A percentile compares a stretch with the other conserved stretches of the same genome.
Conservation (phyloP, 2,797 vertebrate species). For the Babyrousa celebensis region DNA sequence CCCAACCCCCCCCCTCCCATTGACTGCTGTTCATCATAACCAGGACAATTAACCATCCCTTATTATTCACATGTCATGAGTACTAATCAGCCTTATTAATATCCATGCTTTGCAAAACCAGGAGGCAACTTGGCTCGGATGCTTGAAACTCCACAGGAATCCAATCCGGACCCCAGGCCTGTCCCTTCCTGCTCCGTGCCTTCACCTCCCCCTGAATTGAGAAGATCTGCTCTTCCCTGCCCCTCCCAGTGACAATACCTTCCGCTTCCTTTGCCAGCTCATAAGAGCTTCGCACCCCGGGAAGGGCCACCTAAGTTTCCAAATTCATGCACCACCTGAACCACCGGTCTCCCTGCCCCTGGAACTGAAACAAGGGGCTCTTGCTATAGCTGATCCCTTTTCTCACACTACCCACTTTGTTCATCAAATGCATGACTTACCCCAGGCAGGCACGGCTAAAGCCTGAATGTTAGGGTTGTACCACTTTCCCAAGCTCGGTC, state of each 20-base stretch:
- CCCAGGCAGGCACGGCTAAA: background rate
- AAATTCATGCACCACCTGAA: background rate
- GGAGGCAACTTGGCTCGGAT: conserved; percentile 74
- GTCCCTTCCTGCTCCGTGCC: conserved; percentile 1
- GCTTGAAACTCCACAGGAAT: conserved; percentile 69
- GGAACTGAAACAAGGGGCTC: conserved; percentile 31
- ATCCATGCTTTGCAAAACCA: conserved; percentile 84
- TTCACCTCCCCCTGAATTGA: background rate
- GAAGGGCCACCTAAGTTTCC: background rate
- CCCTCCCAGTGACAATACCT: background rate
- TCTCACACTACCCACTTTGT: background rate
- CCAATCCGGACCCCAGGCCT: conserved; percentile 41
- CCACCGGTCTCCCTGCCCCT: background rate
- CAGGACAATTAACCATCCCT: conserved; percentile 87
- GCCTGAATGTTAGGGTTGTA: background rate
- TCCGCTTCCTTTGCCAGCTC: background rate
- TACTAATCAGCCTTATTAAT: conserved; percentile 89
- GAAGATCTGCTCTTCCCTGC: background rate
- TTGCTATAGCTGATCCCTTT: background rate
- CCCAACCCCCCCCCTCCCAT: conserved; percentile 57
- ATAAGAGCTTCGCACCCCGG: background rate
- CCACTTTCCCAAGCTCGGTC: background rate
- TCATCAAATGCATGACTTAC: conserved; percentile 10
- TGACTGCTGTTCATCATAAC: conserved; percentile 85
- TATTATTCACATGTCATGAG: conserved; percentile 88